Evolutionary conservation across 2,888 invertebrate genomes (phyloP).

Genomic region (Callimorpha dominula): DNA sequence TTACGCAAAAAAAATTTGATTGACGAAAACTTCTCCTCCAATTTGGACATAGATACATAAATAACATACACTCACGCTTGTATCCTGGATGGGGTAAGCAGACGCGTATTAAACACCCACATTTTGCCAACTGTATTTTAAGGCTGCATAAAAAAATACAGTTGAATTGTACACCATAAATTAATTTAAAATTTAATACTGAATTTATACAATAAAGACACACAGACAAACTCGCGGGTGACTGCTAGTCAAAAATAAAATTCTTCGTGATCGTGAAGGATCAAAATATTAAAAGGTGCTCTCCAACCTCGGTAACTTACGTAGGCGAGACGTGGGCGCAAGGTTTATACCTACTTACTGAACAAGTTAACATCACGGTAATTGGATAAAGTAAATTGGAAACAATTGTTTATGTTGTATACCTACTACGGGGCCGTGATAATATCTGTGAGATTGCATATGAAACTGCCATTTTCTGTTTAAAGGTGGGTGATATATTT

Average conservation of each 20-base stretch:
- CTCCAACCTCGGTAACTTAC: conserved; percentile 36
- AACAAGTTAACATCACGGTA: conserved; percentile 43
- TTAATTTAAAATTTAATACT: no score
- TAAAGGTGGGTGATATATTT: conserved; percentile 7
- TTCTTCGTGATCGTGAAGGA: not conserved
- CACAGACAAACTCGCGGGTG: not conserved
- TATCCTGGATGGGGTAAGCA: no score
- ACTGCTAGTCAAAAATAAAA: not conserved
- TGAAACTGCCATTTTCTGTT: conserved; percentile 6
- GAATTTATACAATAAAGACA: no score
- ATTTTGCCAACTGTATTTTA: no score
- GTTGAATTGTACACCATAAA: no score
- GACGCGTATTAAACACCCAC: no score
- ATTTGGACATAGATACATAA: no score
- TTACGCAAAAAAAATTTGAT: no score
- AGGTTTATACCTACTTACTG: conserved; percentile 45
- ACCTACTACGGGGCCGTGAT: conserved; percentile 14
- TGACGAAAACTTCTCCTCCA: no score
- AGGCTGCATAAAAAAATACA: no score
- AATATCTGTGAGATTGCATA: conserved; percentile 14
- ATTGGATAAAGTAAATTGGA: conserved; percentile 49
- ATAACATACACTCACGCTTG: no score
- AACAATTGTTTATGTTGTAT: conserved; percentile 29
- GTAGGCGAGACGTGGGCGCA: conserved; percentile 53
- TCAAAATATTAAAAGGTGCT: conserved; percentile 14